These are phyloP conservation scores for Tauraco erythrolophus DNA, from an alignment of 2,113 vertebrate species.

Conservation along the genomic window DNA sequence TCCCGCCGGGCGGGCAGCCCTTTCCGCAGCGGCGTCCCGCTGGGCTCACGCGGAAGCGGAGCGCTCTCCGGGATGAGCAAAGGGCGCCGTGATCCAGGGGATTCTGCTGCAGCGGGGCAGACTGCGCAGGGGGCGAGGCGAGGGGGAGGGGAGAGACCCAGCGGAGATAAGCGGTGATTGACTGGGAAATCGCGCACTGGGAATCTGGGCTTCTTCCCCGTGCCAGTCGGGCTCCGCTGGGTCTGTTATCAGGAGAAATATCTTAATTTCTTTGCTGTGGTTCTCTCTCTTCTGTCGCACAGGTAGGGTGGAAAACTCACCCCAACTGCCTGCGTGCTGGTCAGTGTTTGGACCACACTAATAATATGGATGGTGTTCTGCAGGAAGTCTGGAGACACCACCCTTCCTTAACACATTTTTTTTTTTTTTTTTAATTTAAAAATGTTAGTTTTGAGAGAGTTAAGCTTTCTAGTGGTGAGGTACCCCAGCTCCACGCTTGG, in stretches of 20 bases:
- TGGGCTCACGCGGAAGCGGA: rapidly evolving
- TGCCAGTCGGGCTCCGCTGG: rapidly evolving
- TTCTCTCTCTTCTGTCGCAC: rapidly evolving
- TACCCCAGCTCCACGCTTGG: rapidly evolving
- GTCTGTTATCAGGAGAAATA: rapidly evolving
- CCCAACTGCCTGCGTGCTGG: rapidly evolving
- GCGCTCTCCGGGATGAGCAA: rapidly evolving
- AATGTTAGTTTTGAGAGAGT: not conserved
- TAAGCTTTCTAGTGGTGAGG: not conserved
- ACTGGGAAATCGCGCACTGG: rapidly evolving
- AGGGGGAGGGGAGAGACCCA: rapidly evolving
- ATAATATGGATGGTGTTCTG: rapidly evolving
- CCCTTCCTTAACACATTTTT: rapidly evolving
- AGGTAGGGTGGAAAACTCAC: not conserved
- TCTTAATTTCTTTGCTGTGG: rapidly evolving
- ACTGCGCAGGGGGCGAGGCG: rapidly evolving
- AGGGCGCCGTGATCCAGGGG: rapidly evolving
- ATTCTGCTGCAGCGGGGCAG: rapidly evolving
- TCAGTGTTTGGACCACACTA: rapidly evolving
- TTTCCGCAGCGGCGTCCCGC: not conserved
- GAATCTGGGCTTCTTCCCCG: rapidly evolving
- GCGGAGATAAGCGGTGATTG: rapidly evolving
- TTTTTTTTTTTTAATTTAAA: too few species aligned
- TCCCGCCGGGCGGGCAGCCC: too few species aligned
- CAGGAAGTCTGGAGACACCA: not conserved